Evolutionary conservation across 2,113 vertebrate species (phyloP).

Genomic region (Calypte anna): DNA sequence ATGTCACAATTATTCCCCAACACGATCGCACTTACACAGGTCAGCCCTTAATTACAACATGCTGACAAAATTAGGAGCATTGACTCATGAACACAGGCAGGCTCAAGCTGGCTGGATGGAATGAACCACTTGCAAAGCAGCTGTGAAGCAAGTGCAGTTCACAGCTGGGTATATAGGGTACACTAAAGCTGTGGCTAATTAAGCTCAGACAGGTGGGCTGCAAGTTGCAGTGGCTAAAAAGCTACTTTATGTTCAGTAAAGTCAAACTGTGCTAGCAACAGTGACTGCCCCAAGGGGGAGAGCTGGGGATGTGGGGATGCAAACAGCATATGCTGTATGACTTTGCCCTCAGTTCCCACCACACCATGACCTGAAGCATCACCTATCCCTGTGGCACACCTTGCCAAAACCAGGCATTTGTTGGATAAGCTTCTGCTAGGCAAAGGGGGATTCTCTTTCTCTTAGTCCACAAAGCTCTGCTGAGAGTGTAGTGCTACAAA

Average conservation of each 20-base stretch:
- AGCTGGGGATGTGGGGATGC: neutral
- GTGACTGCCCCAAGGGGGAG: neutral
- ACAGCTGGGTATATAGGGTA: neutral
- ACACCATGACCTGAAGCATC: neutral
- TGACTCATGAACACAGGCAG: neutral
- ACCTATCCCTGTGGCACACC: fast-evolving
- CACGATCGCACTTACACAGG: fast-evolving
- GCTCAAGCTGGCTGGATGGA: neutral
- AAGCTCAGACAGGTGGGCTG: neutral
- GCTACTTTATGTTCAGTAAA: neutral
- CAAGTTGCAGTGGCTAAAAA: neutral
- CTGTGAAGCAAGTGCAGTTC: neutral
- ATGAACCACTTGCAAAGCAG: neutral
- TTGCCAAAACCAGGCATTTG: neutral
- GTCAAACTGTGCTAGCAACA: neutral
- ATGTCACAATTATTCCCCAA: neutral
- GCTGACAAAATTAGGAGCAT: neutral
- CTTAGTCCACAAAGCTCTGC: neutral
- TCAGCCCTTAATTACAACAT: neutral
- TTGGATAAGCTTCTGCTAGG: neutral
- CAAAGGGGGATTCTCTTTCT: neutral
- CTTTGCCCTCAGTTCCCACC: neutral
- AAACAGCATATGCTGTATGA: neutral
- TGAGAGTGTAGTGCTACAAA: neutral
- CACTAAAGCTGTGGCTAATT: neutral